Evolutionary conservation across 2,797 vertebrate genomes (phyloP), one percentile per base, ranked within the genome.

Genomic region (Eleutherodactylus coqui): DNA sequence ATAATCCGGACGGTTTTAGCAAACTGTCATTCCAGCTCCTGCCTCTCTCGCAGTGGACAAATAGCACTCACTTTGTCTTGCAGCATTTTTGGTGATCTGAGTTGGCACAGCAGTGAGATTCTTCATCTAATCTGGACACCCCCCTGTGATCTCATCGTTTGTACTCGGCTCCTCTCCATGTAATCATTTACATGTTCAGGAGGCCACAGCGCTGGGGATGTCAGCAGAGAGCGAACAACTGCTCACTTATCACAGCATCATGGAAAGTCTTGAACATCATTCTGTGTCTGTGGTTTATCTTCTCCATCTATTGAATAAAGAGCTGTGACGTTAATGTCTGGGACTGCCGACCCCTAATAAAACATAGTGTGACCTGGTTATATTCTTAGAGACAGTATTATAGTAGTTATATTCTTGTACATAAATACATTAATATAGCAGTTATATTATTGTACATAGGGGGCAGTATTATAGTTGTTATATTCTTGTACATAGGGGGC

Each of bases 1-100:
- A 76, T 89, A 88, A 86, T 90, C 89, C 84, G 85, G 29, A 36
- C 49, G 32, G 17, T 70, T 70, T 70, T 72, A 83, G 80, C 79
- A 36, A 49, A 83, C 72, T 82, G 75, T 70, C 72, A 83, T 86
- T 81, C 85, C 84, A 75, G 86, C 76, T 80, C 88, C 34, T 11
- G 51, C 69, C 53, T 34, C n/a, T 34, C 75, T 75, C 67, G 47
- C 38, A 72, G 41, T 75, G 43, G 24, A 55, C 45, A 82, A 16
- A 83, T 47, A 58, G 73, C 79, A 80, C 60, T 58, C 72, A 82
- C 79, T 82, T 13, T 45, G 72, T 76, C 79, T 64, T 73, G 13
- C 36, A 72, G 60, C 13, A 21, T 76, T 69, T n/a, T 70, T 14
- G 16, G 32, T 77, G 58, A 72, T 67, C 29, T 45, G 45, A 51